Evolutionary conservation across 2,888 invertebrate genomes (phyloP).

Genomic region (Dicyrtomina minuta): DNA sequence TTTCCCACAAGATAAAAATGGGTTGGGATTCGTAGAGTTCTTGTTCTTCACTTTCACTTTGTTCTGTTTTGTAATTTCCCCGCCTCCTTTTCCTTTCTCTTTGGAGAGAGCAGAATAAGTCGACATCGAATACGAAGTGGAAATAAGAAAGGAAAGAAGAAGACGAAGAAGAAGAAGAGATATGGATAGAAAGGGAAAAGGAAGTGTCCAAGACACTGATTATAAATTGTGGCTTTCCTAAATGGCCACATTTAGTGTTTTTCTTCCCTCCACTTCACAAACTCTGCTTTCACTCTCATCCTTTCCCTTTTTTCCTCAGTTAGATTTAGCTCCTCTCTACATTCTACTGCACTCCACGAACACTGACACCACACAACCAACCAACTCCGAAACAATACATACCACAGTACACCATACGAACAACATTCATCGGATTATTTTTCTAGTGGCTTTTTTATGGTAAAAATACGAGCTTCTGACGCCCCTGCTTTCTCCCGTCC

Average conservation of each 20-base stretch:
- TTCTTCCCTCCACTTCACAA: conserved; percentile 47
- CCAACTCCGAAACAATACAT: no score
- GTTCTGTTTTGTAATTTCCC: no score
- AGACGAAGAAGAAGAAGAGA: conserved; percentile 4
- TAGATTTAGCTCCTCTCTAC: background rate
- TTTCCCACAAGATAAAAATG: no score
- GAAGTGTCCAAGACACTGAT: conserved; percentile 53
- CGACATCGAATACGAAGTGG: no score
- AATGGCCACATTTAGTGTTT: conserved; percentile 52
- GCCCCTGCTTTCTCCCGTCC: background rate
- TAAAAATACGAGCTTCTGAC: conserved; percentile 20
- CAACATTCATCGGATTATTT: no score
- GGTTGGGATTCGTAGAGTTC: no score
- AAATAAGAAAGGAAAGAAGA: background rate
- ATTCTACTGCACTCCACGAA: background rate
- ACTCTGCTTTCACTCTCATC: conserved; percentile 28
- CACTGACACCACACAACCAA: background rate
- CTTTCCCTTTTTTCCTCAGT: conserved; percentile 17
- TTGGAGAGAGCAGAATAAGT: no score
- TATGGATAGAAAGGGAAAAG: conserved; percentile 26
- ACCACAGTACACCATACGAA: no score
- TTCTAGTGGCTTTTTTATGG: conserved; percentile 18
- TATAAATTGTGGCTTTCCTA: conserved; percentile 54
- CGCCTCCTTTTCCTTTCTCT: no score
- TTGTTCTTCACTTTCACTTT: no score